Evolutionary conservation across 2,888 invertebrate genomes (phyloP).

Genomic region (Cabera pusaria): DNA sequence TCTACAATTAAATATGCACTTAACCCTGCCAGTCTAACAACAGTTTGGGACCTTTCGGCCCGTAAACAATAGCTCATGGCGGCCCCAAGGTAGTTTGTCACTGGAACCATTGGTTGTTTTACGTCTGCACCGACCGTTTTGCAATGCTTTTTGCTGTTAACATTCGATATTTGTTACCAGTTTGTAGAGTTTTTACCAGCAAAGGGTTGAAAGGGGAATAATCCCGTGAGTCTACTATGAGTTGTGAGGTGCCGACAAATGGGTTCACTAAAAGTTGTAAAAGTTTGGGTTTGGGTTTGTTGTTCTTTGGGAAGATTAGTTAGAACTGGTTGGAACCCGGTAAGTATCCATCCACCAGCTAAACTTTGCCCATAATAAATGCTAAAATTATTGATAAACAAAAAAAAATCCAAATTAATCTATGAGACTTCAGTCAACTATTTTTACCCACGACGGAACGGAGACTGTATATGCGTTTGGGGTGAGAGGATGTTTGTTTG

Average conservation of each 20-base stretch:
- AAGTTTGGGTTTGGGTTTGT: too few species aligned
- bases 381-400: too few species aligned
- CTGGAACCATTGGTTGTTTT: conserved; percentile 46
- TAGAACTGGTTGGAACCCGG: too few species aligned
- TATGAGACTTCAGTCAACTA: too few species aligned
- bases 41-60: conserved; percentile 30
- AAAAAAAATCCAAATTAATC: too few species aligned
- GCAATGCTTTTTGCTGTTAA: conserved; percentile 42
- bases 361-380: too few species aligned
- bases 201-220: conserved; percentile 25
- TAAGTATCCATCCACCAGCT: too few species aligned
- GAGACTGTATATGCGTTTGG: too few species aligned
- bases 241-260: not conserved
- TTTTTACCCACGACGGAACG: too few species aligned
- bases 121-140: conserved; percentile 44
- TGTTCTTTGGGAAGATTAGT: too few species aligned
- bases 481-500: too few species aligned
- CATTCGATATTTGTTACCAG: conserved; percentile 40
- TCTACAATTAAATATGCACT: conserved; percentile 17
- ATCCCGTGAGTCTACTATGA: conserved; percentile 11
- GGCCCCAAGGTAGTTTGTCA: conserved; percentile 53
- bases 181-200: conserved; percentile 12
- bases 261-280: too few species aligned
- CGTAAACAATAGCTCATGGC: conserved; percentile 46
- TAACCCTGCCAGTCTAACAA: conserved; percentile 23